Percentiles rank a stretch among this genome's conserved stretches.
These are phyloP conservation scores for Candidula unifasciata DNA, from an alignment of 2,888 invertebrate species.

Conservation along the genomic window DNA sequence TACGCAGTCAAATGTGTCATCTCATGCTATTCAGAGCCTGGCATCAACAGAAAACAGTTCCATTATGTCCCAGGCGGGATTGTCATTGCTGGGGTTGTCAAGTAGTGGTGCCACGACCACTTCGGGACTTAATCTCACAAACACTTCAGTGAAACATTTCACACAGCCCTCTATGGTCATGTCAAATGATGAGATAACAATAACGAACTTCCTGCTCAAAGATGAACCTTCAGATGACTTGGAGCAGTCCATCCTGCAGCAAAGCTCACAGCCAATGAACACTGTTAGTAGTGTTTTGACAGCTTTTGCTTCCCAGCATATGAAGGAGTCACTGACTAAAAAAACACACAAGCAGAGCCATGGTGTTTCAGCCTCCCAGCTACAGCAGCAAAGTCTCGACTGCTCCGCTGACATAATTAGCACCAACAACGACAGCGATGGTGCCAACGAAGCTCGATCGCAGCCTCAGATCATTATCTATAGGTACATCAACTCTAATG, in stretches of 20 bases:
- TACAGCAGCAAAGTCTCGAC: background rate
- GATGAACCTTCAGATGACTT: conserved; percentile 43
- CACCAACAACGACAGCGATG: background rate
- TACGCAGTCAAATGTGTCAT: conserved; percentile 7
- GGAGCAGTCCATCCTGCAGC: conserved; percentile 2
- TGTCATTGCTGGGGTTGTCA: conserved; percentile 44
- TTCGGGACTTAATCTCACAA: background rate
- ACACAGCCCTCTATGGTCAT: conserved; percentile 18
- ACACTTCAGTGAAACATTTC: background rate
- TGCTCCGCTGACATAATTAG: background rate
- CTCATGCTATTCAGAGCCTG: background rate
- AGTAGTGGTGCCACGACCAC: background rate
- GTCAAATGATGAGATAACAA: conserved; percentile 39
- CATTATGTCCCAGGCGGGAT: conserved; percentile 32
- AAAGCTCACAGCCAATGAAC: conserved; percentile 34
- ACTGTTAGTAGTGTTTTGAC: conserved; percentile 65
- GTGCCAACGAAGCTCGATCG: conserved; percentile 15
- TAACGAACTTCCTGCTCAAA: conserved; percentile 46
- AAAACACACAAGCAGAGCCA: conserved; percentile 14
- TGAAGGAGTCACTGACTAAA: conserved; percentile 50
- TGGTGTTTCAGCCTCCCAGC: background rate
- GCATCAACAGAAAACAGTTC: background rate
- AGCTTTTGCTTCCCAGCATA: conserved; percentile 66
- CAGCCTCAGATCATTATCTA: conserved; percentile 59
- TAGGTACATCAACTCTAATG: conserved; percentile 35